Evolutionary conservation across 92 coral and sea anemone genomes (phyloP).

Genomic region (Epizoanthus stellaris): DNA sequence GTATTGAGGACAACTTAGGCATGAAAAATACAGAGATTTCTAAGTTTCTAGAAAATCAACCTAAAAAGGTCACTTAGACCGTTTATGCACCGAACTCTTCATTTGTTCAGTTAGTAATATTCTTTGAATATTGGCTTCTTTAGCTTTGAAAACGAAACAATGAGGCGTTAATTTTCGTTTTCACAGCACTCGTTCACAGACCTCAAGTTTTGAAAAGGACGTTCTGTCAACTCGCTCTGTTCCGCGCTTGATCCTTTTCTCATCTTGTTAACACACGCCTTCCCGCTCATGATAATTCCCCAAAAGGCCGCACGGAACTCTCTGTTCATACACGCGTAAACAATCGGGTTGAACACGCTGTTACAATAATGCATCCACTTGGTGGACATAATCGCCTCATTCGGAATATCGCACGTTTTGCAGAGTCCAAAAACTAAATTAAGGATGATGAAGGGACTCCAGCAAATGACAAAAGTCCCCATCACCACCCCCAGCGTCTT

Average conservation of each 20-base stretch:
- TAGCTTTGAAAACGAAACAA: no score
- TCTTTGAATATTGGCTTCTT: no score
- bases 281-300: conserved; percentile 68
- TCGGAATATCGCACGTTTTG: conserved; percentile 46
- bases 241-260: conserved; percentile 27
- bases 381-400: conserved; percentile 77
- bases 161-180: not conserved
- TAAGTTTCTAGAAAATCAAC: no score
- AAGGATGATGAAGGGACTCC: conserved; percentile 88
- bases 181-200: not conserved
- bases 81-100: no score
- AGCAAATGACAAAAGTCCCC: conserved; percentile 92
- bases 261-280: conserved; percentile 35
- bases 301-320: conserved; percentile 88
- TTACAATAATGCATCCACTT: conserved; percentile 96
- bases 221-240: conserved; percentile 35
- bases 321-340: conserved; percentile 93
- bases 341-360: conserved; percentile 88
- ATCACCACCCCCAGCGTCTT: conserved; percentile 91
- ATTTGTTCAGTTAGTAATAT: no score
- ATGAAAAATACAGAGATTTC: no score
- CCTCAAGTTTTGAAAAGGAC: conserved; percentile 14
- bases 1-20: no score
- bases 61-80: no score
- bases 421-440: conserved; percentile 86